A percentile compares a stretch with the other conserved stretches of the same genome.
These are phyloP conservation scores for Meles meles DNA, from an alignment of 2,113 vertebrate genomes.

Conservation along the genomic window DNA sequence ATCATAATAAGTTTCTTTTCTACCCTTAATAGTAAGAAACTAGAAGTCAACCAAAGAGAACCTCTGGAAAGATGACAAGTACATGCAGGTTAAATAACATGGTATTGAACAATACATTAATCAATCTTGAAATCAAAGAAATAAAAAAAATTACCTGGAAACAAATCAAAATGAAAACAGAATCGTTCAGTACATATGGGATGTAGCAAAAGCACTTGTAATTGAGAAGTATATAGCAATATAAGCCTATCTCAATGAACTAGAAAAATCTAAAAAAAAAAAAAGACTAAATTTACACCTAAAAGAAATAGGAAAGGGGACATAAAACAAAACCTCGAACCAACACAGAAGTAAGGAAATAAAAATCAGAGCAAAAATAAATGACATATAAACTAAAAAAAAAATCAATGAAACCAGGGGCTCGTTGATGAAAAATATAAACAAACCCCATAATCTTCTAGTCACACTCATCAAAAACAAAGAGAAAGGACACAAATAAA, in stretches of 20 bases:
- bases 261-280: background rate
- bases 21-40: background rate
- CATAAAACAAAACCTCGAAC: background rate
- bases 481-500: background rate
- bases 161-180: background rate
- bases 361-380: background rate
- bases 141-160: background rate
- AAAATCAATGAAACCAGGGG: background rate
- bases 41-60: background rate
- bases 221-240: background rate
- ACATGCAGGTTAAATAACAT: background rate
- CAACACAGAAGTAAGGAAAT: background rate
- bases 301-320: background rate
- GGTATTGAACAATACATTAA: background rate
- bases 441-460: background rate
- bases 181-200: background rate
- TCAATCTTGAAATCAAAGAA: background rate
- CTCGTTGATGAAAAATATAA: background rate
- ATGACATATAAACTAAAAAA: background rate
- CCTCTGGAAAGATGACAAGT: background rate
- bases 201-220: background rate
- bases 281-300: background rate
- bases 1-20: background rate
- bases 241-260: background rate
- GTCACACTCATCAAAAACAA: background rate